phyloP scores from a whole-genome alignment of 2,113 vertebrate genomes.

The Collichthys lucidus region DNA sequence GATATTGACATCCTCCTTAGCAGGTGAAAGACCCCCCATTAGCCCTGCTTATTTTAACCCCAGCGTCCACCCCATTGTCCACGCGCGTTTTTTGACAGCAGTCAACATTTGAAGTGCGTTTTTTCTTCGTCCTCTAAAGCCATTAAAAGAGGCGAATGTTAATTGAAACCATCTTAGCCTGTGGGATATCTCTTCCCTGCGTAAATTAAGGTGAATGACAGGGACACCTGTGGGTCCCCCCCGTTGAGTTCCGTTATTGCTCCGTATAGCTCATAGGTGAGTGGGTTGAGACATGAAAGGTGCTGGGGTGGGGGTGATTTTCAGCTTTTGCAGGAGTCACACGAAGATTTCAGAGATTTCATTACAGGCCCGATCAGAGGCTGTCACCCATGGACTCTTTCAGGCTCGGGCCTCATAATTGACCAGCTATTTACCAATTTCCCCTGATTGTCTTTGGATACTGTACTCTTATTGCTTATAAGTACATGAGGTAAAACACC shows the following conservation, averaged over 20 bases:
- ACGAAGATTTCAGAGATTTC: neutral
- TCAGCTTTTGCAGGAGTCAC: slow-evolving; percentile 9
- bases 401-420: neutral
- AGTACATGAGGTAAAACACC: neutral
- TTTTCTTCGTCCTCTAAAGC: slow-evolving; percentile 17
- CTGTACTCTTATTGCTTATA: too few species aligned
- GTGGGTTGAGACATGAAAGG: slow-evolving; percentile 38
- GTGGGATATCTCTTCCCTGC: slow-evolving; percentile 48
- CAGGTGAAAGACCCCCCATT: slow-evolving; percentile 78
- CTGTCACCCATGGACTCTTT: neutral
- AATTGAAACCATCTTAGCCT: slow-evolving; percentile 69
- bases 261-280: slow-evolving; percentile 36
- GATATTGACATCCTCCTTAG: slow-evolving; percentile 67
- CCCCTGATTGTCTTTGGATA: neutral
- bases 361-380: neutral
- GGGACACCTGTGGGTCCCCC: slow-evolving; percentile 28
- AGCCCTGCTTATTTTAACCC: slow-evolving; percentile 70
- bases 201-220: slow-evolving; percentile 66
- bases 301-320: slow-evolving; percentile 18
- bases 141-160: slow-evolving; percentile 67
- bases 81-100: slow-evolving; percentile 43
- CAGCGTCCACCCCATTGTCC: slow-evolving; percentile 64
- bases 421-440: neutral
- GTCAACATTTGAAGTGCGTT: slow-evolving; percentile 76
- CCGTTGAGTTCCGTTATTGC: slow-evolving; percentile 38